Evolutionary conservation across 2,797 vertebrate species (phyloP).

Genomic region (Perdix hodgsoniae): DNA sequence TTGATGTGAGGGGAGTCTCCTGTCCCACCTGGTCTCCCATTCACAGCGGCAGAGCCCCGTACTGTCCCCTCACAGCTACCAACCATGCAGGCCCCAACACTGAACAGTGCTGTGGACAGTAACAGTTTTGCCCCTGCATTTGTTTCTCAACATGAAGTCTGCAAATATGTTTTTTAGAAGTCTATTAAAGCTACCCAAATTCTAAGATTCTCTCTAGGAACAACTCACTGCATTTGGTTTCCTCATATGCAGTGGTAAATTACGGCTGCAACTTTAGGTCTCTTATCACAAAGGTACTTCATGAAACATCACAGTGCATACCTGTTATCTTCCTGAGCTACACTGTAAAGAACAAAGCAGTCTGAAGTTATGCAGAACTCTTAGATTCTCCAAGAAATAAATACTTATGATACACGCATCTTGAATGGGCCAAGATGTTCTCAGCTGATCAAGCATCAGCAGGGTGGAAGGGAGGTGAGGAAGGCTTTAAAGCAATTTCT

Average conservation of each 20-base stretch:
- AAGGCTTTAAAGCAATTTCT: neutral
- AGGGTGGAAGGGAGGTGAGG: neutral
- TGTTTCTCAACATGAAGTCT: neutral
- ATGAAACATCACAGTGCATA: neutral
- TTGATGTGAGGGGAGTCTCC: neutral
- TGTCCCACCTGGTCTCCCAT: neutral
- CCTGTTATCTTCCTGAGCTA: neutral
- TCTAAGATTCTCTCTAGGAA: neutral
- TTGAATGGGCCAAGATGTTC: neutral
- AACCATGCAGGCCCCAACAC: neutral
- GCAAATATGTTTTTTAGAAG: fast-evolving
- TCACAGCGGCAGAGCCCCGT: neutral
- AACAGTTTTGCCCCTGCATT: neutral
- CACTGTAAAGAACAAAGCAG: neutral
- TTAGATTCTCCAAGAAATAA: neutral
- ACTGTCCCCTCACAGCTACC: neutral
- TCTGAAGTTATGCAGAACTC: neutral
- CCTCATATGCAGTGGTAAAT: neutral
- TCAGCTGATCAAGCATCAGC: neutral
- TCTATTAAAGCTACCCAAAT: neutral
- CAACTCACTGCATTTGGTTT: neutral
- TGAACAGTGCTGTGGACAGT: neutral
- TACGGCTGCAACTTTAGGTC: neutral
- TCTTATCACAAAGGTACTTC: neutral
- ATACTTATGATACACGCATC: neutral